phyloP scores from a whole-genome alignment of 2,888 invertebrate species.

The Cephonodes hylas region DNA sequence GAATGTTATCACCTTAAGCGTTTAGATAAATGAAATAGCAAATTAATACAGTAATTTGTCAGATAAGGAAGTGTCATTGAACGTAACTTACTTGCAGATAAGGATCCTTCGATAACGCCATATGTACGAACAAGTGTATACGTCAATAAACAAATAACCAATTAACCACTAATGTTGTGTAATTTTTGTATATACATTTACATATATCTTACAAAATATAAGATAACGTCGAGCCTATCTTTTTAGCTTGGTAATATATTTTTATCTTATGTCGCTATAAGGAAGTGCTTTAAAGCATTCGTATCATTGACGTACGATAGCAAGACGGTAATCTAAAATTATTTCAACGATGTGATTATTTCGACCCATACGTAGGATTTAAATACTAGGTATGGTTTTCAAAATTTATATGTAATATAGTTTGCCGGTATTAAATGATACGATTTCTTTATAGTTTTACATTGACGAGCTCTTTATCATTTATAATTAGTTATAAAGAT shows the following conservation, averaged over 20 bases:
- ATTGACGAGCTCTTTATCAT: no score
- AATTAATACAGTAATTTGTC: constrained; percentile 31
- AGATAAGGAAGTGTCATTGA: constrained; percentile 51
- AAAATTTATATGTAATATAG: no score
- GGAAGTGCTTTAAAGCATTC: not conserved
- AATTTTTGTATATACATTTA: not conserved
- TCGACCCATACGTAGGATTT: no score
- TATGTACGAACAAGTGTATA: constrained; percentile 14
- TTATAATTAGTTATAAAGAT: no score
- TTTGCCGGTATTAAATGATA: no score
- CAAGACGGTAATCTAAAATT: no score
- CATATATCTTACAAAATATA: not conserved
- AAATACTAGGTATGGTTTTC: no score
- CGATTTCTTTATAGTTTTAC: no score
- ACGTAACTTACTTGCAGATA: constrained; percentile 44
- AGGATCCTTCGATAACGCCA: constrained; percentile 15
- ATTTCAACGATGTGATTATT: no score
- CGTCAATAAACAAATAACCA: constrained; percentile 17
- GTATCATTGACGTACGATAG: no score
- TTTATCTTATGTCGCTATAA: not conserved
- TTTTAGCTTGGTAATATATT: not conserved
- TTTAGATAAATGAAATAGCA: constrained; percentile 32
- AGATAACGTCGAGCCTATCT: not conserved
- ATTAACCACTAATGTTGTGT: constrained; percentile 17
- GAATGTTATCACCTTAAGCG: constrained; percentile 28